Percentiles rank a stretch among this genome's conserved stretches.
phyloP scores from a whole-genome alignment of 1,140 invertebrate species.

The Calephelis nemesis region DNA sequence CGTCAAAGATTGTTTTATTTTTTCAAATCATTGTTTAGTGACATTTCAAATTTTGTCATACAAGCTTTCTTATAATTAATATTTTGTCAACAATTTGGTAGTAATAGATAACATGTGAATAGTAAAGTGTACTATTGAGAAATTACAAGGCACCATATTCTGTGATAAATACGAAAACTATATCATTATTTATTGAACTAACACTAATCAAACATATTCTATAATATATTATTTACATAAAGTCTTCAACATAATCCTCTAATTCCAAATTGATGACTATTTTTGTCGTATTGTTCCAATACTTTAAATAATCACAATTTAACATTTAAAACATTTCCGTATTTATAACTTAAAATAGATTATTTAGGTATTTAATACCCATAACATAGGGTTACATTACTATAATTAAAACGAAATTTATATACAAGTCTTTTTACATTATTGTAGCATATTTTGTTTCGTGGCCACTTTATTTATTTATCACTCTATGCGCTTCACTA shows the following conservation, averaged over 20 bases:
- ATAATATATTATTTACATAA: constrained; percentile 1
- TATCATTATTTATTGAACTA: no score
- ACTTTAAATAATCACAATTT: constrained; percentile 25
- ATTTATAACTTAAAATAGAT: constrained; percentile 1
- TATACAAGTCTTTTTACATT: constrained; percentile 45
- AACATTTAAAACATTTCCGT: background rate
- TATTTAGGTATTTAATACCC: constrained; percentile 20
- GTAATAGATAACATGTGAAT: no score
- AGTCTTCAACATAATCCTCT: constrained; percentile 7
- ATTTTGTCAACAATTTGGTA: no score
- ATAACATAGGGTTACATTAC: background rate
- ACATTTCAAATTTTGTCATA: no score
- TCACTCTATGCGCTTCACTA: constrained; percentile 72
- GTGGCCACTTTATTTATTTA: constrained; percentile 43
- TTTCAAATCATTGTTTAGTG: no score
- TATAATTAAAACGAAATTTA: constrained; percentile 34
- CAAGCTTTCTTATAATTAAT: no score
- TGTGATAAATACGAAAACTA: no score
- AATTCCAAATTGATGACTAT: constrained; percentile 21
- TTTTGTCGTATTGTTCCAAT: constrained; percentile 18
- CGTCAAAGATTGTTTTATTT: no score
- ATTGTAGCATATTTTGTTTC: constrained; percentile 22
- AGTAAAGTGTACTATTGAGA: no score
- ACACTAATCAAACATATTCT: background rate
- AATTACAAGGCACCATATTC: no score